Base-by-base conservation (phyloP, 2,797 vertebrate genomes). In the Argyrosomus regius region DNA sequence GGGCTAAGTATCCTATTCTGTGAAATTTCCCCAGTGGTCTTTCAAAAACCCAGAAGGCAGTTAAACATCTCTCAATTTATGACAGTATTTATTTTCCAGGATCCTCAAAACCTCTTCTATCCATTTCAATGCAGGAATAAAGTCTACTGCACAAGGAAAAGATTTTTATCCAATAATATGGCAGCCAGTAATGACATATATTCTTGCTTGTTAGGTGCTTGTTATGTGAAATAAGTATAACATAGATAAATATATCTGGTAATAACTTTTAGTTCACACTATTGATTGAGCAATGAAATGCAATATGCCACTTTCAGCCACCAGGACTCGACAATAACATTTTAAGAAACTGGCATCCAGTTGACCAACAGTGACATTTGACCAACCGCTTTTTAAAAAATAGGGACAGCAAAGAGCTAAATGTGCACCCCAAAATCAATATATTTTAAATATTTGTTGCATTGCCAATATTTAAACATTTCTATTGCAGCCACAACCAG, bases 31-130 rank as follows among this genome's bases (percentile, higher is more conserved):
- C 4, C 5, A 3, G 18, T 50, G 62, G 49, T 50, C 45, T 56
- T 50, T 35, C 18, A 65, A 14, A 65, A 35, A 8, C 26, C 35
- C 52, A 70, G 31, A 63, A 26, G 43, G 52, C 26, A 22, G 20
- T 71, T 64, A n/a, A 57, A 49, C 56, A 61, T 53, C 66, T 50
- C 66, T 45, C 35, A 24, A 28, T 62, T 41, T 59, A 50, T 49
- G 28, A n/a, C n/a, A 12, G 18, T 31, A 48, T 73, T 56, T 56
- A 24, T 22, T 5, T 46, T 39, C 43, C 7, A 48, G 16, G 17
- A 48, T 64, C n/a, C 22, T 58, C 5, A 13, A 48, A 43, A n/a
- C 41, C 24, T 16, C 16, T 24, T 26, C 5, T 39, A 60, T 31
- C 26, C 3, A 24, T 24, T 14, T 39, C 1, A 0, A 26, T 50